These are phyloP conservation scores for Triplophysa bombifrons DNA, from an alignment of 2,797 vertebrate species.

Conservation along the genomic window DNA sequence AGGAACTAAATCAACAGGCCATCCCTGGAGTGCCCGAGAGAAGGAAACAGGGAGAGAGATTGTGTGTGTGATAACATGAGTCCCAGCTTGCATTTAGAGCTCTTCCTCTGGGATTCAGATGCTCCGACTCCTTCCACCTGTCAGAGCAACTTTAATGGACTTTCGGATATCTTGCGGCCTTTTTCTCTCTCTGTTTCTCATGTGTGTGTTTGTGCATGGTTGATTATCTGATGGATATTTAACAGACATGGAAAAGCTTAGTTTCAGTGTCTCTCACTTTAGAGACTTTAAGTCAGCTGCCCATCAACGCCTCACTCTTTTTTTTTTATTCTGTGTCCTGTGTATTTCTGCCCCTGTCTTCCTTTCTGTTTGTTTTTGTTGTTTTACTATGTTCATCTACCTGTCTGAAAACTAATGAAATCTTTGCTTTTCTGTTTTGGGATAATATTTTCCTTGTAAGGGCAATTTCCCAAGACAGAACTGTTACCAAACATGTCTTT, in stretches of 20 bases:
- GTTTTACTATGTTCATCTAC: not conserved
- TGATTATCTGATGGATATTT: constrained; percentile 30
- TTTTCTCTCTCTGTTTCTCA: constrained; percentile 14
- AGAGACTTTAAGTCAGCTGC: not conserved
- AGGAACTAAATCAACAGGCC: not conserved
- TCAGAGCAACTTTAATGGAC: constrained; percentile 40
- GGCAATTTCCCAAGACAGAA: no score
- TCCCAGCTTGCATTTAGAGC: constrained; percentile 21
- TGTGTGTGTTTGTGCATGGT: not conserved
- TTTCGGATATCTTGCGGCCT: constrained; percentile 2
- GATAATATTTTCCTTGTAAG: no score
- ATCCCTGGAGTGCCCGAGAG: constrained; percentile 17
- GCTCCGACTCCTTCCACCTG: constrained; percentile 32
- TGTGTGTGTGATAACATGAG: constrained; percentile 14
- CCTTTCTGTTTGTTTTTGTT: not conserved
- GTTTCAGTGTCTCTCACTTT: constrained; percentile 5
- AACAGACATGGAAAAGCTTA: constrained; percentile 25
- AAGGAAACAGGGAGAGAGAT: constrained; percentile 25
- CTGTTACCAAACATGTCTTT: no score
- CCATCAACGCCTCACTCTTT: not conserved
- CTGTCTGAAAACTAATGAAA: not conserved
- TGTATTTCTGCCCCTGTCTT: not conserved
- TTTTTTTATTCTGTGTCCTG: not conserved
- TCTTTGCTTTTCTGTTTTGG: no score
- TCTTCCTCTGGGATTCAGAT: constrained; percentile 8